Evolutionary conservation across 1,140 invertebrate genomes (phyloP), one percentile per base, ranked within the genome.

Genomic region (Rhizoglyphus robini): DNA sequence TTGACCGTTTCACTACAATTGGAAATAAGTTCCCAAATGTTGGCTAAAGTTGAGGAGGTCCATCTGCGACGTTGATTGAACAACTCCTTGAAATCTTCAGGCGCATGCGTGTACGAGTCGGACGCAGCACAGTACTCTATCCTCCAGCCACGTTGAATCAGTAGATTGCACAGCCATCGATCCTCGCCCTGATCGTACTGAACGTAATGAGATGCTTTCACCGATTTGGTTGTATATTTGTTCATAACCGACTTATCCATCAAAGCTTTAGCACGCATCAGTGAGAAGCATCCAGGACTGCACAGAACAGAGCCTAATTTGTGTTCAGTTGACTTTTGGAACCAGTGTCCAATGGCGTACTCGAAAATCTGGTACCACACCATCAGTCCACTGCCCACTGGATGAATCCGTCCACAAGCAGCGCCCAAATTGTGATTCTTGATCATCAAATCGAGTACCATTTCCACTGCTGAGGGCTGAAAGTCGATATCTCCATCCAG

Each of bases 401-500:
- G 95, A 82, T 98, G 94, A 76, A 98, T 98, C 70, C 95, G 85
- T 32, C 95, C 95, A 77, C 95, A 99, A 66, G 95, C 95, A 48
- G 95, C 94, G 27, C 94, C 95, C n/a, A 97, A 79, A 77, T 96
- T 96, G 71, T 87, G 86, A 74, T 98, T 98, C 74, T 97, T 98
- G 74, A 97, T 97, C 92, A 98, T 96, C 71, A 97, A 83, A 84
- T 98, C 94, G 3, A 98, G 84, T 13, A 98, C 78, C 15, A 99
- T 77, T 70, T 92, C 84, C 0, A 99, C 94, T 65, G 95, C 95
- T 70, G 87, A 85, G 0, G 96, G 95, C 74, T 95, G 88, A 76
- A 99, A 98, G 77, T 98, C 95, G 75, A 98, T 96, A 73, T 99
- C 95, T 63, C 95, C 96, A 73, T 99, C 96, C 5, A 99, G 79